A percentile compares a stretch with the other conserved stretches of the same genome.
These are phyloP conservation scores for Sphaeramia orbicularis DNA, from an alignment of 2,797 vertebrate genomes.

Conservation along the genomic window DNA sequence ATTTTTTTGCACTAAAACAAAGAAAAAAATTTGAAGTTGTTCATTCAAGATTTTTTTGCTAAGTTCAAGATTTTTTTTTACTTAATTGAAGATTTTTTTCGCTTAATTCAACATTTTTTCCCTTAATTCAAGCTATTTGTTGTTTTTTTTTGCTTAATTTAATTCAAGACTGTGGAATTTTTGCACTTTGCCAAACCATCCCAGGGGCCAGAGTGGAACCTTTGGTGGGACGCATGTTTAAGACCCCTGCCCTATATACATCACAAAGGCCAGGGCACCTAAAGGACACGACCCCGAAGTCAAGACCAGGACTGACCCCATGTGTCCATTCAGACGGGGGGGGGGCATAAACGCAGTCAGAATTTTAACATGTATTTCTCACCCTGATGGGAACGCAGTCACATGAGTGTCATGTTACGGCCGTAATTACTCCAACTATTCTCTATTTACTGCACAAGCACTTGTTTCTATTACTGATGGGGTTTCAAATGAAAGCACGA, in stretches of 20 bases:
- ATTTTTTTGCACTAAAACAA: too few species aligned
- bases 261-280: conserved; percentile 34
- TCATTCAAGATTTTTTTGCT: too few species aligned
- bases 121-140: too few species aligned
- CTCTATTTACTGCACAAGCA: conserved; percentile 48
- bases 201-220: too few species aligned
- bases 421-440: conserved; percentile 60
- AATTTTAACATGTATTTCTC: conserved; percentile 52
- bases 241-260: conserved; percentile 23
- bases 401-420: conserved; percentile 54
- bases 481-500: conserved; percentile 5
- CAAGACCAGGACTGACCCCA: conserved; percentile 28
- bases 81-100: too few species aligned
- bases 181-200: too few species aligned
- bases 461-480: conserved; percentile 35
- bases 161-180: too few species aligned
- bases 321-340: conserved; percentile 62
- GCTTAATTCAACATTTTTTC: too few species aligned
- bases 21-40: too few species aligned
- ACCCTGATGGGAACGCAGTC: conserved; percentile 29
- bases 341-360: conserved; percentile 39
- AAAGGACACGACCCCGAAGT: conserved; percentile 50
- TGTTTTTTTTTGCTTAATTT: too few species aligned
- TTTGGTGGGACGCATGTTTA: too few species aligned
- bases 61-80: too few species aligned